Evolutionary conservation across 2,888 invertebrate genomes (phyloP).

Genomic region (Cosmopolites sordidus): DNA sequence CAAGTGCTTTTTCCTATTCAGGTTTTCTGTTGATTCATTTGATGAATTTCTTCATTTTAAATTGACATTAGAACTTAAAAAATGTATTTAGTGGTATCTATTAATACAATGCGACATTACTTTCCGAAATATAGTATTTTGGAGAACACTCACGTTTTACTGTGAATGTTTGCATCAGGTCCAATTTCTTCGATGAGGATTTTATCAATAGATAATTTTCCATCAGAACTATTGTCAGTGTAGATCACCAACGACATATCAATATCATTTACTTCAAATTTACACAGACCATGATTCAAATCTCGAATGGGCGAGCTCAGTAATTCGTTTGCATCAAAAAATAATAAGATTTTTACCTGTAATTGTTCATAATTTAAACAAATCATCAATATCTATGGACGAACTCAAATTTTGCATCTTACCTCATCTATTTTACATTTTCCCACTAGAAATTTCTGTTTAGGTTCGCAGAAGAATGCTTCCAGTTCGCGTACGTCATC

Average conservation of each 20-base stretch:
- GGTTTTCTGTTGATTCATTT: no score
- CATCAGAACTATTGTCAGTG: constrained; percentile 65
- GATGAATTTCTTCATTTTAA: no score
- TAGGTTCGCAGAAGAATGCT: constrained; percentile 68
- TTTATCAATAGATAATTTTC: constrained; percentile 66
- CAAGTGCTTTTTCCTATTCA: no score
- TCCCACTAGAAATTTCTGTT: constrained; percentile 57
- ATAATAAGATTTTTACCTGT: constrained; percentile 60
- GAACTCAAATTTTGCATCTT: no score
- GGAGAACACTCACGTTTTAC: constrained; percentile 53
- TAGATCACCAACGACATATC: constrained; percentile 60
- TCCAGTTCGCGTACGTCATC: constrained; percentile 62
- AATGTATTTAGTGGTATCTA: no score
- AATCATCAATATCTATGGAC: no score
- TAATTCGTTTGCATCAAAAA: constrained; percentile 70
- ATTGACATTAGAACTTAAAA: no score
- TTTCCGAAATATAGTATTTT: neutral
- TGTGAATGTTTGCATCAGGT: constrained; percentile 58
- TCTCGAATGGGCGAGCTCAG: constrained; percentile 72
- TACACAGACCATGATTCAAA: constrained; percentile 65
- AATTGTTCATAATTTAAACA: no score
- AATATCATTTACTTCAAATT: constrained; percentile 65
- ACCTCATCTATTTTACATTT: constrained; percentile 64
- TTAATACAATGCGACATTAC: no score
- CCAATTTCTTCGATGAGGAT: constrained; percentile 69